Conservation (phyloP, 1,140 invertebrate species). For the Periplaneta americana region DNA sequence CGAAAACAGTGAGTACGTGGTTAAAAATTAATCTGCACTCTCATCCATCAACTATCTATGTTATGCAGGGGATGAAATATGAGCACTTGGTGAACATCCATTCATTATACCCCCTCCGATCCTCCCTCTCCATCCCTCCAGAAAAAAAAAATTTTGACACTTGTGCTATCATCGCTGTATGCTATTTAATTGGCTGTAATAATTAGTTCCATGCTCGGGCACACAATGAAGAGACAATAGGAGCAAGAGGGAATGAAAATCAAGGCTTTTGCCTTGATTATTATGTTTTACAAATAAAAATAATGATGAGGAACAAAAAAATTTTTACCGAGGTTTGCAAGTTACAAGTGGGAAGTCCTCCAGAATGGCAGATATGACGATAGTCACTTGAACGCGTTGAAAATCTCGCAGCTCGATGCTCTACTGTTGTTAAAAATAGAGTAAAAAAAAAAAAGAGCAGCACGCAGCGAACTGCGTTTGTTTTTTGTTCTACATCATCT, state of each 20-base stretch:
- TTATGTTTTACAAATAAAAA: background rate
- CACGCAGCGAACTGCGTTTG: background rate
- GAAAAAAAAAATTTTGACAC: background rate
- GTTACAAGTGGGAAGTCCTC: background rate
- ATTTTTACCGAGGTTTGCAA: background rate
- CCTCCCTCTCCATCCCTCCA: background rate
- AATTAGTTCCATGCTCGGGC: background rate
- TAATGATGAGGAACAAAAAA: background rate
- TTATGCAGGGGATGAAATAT: background rate
- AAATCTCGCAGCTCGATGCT: background rate
- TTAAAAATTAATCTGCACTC: background rate
- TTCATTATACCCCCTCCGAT: background rate
- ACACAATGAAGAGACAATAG: background rate
- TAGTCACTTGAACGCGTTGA: background rate
- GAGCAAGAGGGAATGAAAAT: background rate
- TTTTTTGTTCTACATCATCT: background rate
- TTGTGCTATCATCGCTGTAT: background rate
- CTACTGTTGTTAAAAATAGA: background rate
- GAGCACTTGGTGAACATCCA: background rate
- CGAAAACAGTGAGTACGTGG: background rate
- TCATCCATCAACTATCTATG: background rate
- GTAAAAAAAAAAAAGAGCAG: background rate
- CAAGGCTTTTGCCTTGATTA: background rate
- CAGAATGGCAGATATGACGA: background rate
- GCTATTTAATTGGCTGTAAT: background rate